Base-by-base conservation (phyloP, 2,797 vertebrate species). In the Xenopus petersii region DNA sequence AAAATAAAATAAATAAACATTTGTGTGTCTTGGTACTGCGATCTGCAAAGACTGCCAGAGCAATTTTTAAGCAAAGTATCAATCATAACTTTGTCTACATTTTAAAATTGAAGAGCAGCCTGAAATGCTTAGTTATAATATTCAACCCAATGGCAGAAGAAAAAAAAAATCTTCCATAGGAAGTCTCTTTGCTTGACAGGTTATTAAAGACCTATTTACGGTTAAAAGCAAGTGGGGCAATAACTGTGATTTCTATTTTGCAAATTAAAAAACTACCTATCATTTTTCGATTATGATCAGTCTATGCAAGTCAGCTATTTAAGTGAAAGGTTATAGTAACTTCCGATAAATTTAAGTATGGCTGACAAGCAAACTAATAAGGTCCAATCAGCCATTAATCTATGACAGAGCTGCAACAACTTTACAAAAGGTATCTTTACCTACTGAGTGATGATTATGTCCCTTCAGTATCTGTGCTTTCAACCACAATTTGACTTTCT, bases 351-450 rank as follows among this genome's bases (percentile, higher is more conserved):
- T 91, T 90, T 87, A 91, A 92, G 36, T 42, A 42, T 42, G 36
- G 36, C 36, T 42, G 36, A 42, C 36, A 42, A 91, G 89, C 88
- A 91, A 91, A 93, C 90, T 91, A 88, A 84, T 90, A 93, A 82
- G 93, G 94, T 97, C 95, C 96, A 91, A 92, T 94, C 94, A 89
- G 91, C 92, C 94, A 94, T 93, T 92, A 93, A 94, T 92, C 95
- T 93, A 96, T 93, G 95, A 98, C 96, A 98, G 94, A 97, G 94
- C 97, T 90, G 92, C 97, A 95, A 95, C 95, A 98, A 98, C 96
- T 98, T 95, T 98, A 98, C 96, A 98, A 98, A 99, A 99, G 94
- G 95, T 93, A 96, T 97, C 96, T 97, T 98, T 99, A 99, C 97
- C 97, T 98, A 98, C 95, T 98, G 95, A 98, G 95, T 94, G 97